These are phyloP conservation scores for Drosophila ambigua DNA, from an alignment of 1,140 invertebrate genomes.

Conservation along the genomic window DNA sequence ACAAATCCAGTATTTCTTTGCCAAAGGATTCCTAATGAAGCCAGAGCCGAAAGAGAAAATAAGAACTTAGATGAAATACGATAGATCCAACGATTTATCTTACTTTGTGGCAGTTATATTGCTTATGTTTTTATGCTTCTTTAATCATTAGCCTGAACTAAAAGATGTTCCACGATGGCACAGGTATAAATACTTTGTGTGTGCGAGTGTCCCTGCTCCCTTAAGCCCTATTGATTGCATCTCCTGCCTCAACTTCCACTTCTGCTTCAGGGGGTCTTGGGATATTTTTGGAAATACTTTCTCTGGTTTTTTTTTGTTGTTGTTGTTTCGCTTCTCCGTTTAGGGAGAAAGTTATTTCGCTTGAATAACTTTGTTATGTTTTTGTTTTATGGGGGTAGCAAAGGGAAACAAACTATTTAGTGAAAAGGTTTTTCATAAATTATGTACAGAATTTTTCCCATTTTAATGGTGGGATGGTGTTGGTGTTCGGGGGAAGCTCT, in stretches of 20 bases:
- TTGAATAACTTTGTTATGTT: slow-evolving; percentile 28
- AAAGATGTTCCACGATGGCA: no score
- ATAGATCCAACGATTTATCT: no score
- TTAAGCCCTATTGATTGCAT: slow-evolving; percentile 30
- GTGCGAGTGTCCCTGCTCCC: not conserved
- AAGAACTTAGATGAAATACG: no score
- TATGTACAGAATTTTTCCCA: slow-evolving; percentile 42
- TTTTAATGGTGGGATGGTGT: slow-evolving; percentile 36
- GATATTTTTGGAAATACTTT: slow-evolving; percentile 25
- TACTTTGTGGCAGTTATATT: no score
- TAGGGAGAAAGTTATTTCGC: slow-evolving; percentile 33
- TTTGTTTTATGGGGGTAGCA: not conserved
- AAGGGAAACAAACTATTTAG: slow-evolving; percentile 33
- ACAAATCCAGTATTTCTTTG: no score
- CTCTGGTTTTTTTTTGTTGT: not conserved
- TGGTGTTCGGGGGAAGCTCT: not conserved
- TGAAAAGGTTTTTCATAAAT: slow-evolving; percentile 49
- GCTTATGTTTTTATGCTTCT: no score
- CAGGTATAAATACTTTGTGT: no score
- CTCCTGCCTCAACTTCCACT: no score
- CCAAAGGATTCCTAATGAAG: no score
- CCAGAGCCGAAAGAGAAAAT: no score
- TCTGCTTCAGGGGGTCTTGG: not conserved
- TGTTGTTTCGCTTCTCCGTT: no score
- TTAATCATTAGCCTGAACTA: no score